phyloP scores from a whole-genome alignment of 2,888 invertebrate genomes.

The Epinotia nisella region DNA sequence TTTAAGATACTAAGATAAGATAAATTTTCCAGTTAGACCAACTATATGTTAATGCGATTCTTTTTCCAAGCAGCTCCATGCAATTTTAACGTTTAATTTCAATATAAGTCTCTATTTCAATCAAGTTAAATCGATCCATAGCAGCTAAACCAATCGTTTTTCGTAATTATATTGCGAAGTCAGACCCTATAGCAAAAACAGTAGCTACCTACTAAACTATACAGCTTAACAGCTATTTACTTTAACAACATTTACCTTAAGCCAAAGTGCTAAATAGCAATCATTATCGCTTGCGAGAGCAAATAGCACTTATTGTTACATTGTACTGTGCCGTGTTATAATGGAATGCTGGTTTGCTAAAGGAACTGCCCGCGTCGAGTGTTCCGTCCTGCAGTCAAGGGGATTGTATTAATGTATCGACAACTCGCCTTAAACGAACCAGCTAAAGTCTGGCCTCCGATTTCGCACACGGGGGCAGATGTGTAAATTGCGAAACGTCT shows the following conservation, averaged over 20 bases:
- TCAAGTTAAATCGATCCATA: background rate
- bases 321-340: background rate
- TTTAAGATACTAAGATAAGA: too few species aligned
- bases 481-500: too few species aligned
- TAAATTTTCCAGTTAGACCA: too few species aligned
- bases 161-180: background rate
- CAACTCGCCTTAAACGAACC: background rate
- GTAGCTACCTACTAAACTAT: background rate
- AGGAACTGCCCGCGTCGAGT: background rate
- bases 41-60: too few species aligned
- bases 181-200: background rate
- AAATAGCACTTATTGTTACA: slow-evolving; percentile 2
- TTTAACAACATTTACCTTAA: background rate
- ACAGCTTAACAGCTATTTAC: background rate
- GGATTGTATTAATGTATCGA: background rate
- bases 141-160: background rate
- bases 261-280: background rate
- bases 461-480: too few species aligned
- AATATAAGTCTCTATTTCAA: background rate
- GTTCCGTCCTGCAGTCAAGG: background rate
- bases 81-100: too few species aligned
- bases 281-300: slow-evolving; percentile 2
- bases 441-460: background rate
- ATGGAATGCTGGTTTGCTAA: background rate
- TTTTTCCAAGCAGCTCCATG: too few species aligned